phyloP scores from a whole-genome alignment of 1,140 invertebrate genomes.

The Nasonia vitripennis region DNA sequence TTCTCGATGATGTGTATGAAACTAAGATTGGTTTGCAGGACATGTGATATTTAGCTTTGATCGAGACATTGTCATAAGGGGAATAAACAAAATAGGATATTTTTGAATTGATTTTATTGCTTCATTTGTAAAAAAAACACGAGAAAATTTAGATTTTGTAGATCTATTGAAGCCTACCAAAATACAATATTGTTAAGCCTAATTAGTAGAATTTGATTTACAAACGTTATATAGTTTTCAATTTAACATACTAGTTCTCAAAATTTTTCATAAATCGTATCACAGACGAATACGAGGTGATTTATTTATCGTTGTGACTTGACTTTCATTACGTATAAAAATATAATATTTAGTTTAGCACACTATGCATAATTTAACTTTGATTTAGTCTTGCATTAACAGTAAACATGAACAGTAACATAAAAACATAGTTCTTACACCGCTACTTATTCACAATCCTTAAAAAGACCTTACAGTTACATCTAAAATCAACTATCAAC shows the following conservation, averaged over 20 bases:
- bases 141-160: neutral
- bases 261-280: slow-evolving; percentile 19
- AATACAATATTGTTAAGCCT: neutral
- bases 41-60: neutral
- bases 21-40: no score
- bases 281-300: slow-evolving; percentile 33
- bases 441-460: slow-evolving; percentile 21
- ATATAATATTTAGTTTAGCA: slow-evolving; percentile 6
- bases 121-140: neutral
- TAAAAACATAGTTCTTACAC: neutral
- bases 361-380: slow-evolving; percentile 26
- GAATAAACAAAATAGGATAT: neutral
- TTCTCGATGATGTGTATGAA: no score
- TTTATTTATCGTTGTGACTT: slow-evolving; percentile 33
- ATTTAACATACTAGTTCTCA: neutral
- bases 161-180: neutral
- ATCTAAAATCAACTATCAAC: neutral
- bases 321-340: slow-evolving; percentile 12
- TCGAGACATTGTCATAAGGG: neutral
- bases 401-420: neutral
- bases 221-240: neutral
- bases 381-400: slow-evolving; percentile 15
- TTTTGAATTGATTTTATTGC: neutral
- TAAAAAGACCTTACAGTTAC: neutral
- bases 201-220: neutral